A percentile compares a stretch with the other conserved stretches of the same genome.
These are phyloP conservation scores for Spea multiplicata DNA, from an alignment of 2,113 vertebrate species.

Conservation along the genomic window DNA sequence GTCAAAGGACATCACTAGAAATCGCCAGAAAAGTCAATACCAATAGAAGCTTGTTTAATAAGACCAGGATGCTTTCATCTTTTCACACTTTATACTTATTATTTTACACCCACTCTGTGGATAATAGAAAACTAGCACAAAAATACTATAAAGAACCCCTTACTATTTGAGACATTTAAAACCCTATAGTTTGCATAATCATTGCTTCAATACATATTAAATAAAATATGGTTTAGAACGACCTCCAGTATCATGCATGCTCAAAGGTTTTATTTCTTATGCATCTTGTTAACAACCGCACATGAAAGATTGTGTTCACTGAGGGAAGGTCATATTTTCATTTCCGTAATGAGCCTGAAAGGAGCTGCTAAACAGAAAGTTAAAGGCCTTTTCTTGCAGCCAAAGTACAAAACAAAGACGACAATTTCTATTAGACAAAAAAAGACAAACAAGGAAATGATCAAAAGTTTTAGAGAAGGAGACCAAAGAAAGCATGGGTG, in stretches of 20 bases:
- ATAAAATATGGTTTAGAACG: slow-evolving; percentile 21
- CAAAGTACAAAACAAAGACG: slow-evolving; percentile 8
- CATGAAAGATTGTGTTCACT: slow-evolving; percentile 15
- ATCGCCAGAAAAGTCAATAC: slow-evolving; percentile 64
- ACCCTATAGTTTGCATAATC: slow-evolving; percentile 29
- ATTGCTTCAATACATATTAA: background rate
- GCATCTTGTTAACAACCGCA: slow-evolving; percentile 15
- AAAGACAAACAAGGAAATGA: background rate
- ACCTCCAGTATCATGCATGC: slow-evolving; percentile 5
- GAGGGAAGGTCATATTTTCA: slow-evolving; percentile 17
- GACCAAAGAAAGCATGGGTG: slow-evolving; percentile 39
- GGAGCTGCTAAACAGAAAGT: slow-evolving; percentile 29
- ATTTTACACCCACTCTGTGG: too few species aligned
- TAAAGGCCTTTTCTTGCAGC: background rate
- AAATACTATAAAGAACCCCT: background rate
- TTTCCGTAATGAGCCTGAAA: slow-evolving; percentile 25
- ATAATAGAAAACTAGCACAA: too few species aligned
- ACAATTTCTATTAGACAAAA: slow-evolving; percentile 10
- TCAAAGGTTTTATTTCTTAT: background rate
- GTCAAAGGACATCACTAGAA: slow-evolving; percentile 74
- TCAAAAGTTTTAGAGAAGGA: slow-evolving; percentile 29
- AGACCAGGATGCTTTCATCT: slow-evolving; percentile 15
- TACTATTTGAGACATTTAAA: background rate
- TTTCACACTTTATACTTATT: slow-evolving; percentile 5
- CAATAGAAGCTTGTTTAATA: slow-evolving; percentile 42